Evolutionary conservation across 1,140 invertebrate genomes (phyloP), one percentile per base, ranked within the genome.

Genomic region (Neocloeon triangulifer): DNA sequence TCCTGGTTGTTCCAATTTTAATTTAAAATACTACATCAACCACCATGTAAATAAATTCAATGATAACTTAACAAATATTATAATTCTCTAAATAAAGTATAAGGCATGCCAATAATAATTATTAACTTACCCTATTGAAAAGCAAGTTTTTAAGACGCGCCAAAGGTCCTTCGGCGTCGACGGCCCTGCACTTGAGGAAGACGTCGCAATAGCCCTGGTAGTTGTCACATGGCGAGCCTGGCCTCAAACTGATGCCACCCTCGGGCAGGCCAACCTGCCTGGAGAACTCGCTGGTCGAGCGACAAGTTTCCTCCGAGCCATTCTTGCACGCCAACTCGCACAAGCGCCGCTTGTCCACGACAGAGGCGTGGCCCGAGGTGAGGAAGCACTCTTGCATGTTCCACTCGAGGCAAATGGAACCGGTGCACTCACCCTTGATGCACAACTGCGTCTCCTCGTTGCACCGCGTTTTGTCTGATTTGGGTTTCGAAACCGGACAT

Each of bases 121-220:
- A n/a, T n/a, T n/a, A n/a, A n/a, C 60, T n/a, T n/a, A n/a, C n/a
- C n/a, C n/a, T 73, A 50, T 92, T 94, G 43, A 98, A 80, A 7
- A 98, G 64, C 4, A 97, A 62, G 59, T 97, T 97, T 62, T 97
- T 97, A 16, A 99, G 65, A 39, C 88, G 67, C 10, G 88, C 86
- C 38, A 98, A 58, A 13, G 94, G 94, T 22, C 95, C 95, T 48
- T 99, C 92, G 0, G 91, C 88, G 59, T 99, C 94, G 9, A 99
- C 88, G 2, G 82, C 80, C 40, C 92, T 69, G 52, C 92, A 98
- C 55, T 92, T 94, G 15, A 88, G 68, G 58, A 97, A 98, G 30
- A 96, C 91, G 58, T 97, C 92, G 60, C 92, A 98, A 56, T 97
- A 98, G 32, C 85, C 84, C 73, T 86, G 80, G 58, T 91, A 97